Base-by-base conservation (phyloP, 37 sponge, comb jelly and placozoan genomes). In the Corticium candelabrum region DNA sequence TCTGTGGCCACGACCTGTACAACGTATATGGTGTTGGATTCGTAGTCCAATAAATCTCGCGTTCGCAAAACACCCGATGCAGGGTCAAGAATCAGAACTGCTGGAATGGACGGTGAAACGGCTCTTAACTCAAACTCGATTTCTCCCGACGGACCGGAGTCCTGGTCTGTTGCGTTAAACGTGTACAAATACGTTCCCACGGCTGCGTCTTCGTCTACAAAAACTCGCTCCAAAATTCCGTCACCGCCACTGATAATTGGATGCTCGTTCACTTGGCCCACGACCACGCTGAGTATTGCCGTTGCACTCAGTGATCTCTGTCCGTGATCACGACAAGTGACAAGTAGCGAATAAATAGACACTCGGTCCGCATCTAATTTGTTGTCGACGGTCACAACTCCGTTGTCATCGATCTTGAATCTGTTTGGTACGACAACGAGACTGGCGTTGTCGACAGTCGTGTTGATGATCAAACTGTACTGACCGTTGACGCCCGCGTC, bases 381-480 rank as follows among this genome's bases (percentile, higher is more conserved):
- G 5, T 15, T 70, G 5, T 4, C 73, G 5, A 70, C 73, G 31
- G 5, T 35, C 29, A 70, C 29, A 4, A 15, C 31, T 7, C 73
- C 73, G 5, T 35, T 35, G 31, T 50, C 15, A 50, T 50, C 62
- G 62, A 50, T 50, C 62, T 21, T 50, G 21, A 50, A 38, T 3
- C 35, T 89, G 86, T 39, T 86, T 70, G 50, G 85, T 86, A 70
- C 85, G 41, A 35, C 2, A 11, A 37, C 34, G 5, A 3, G 73
- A 21, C 0, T 81, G 77, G 1, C 78, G 75, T n/a, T 85, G 70
- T 2, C 43, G 69, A n/a, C 90, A 83, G 38, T 56, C 75, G 57
- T n/a, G 37, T 0, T 37, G 38, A 36, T 89, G 40, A 21, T 85
- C 73, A 36, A 40, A 34, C 37, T 85, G 78, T 38, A 68, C 40